These are phyloP conservation scores for Pseudomyrmex cubaensis DNA, from an alignment of 1,140 invertebrate species.

Conservation along the genomic window DNA sequence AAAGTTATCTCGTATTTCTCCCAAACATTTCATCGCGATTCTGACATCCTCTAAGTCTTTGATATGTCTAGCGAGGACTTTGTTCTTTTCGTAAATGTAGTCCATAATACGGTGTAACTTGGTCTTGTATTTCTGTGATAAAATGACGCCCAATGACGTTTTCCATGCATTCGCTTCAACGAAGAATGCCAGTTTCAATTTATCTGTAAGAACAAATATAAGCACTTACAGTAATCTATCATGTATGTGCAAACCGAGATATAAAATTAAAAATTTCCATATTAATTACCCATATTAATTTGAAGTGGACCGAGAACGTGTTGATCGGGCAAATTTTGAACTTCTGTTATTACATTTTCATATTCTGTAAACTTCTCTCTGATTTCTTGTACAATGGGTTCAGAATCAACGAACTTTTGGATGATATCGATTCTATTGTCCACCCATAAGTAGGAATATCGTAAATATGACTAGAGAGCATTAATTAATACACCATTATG, in stretches of 20 bases:
- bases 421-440: constrained; percentile 89
- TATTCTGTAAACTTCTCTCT: constrained; percentile 90
- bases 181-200: constrained; percentile 89
- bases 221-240: neutral
- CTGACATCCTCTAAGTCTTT: constrained; percentile 91
- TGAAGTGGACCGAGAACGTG: constrained; percentile 89
- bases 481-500: neutral
- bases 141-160: constrained; percentile 86
- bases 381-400: constrained; percentile 90
- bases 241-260: neutral
- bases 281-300: constrained; percentile 87
- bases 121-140: constrained; percentile 87
- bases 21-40: constrained; percentile 91
- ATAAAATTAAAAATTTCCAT: neutral
- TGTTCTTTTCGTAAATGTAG: constrained; percentile 90
- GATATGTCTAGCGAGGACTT: constrained; percentile 88
- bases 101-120: constrained; percentile 88
- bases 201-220: constrained; percentile 84
- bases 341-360: constrained; percentile 88
- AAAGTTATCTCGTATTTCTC: constrained; percentile 90
- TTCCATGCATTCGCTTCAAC: constrained; percentile 92
- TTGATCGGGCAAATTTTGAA: constrained; percentile 87
- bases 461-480: constrained; percentile 83
- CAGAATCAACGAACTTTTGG: constrained; percentile 88
- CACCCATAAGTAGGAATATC: constrained; percentile 89